Conservation (phyloP, 2,888 invertebrate species). For the Dicyrtoma fusca region DNA sequence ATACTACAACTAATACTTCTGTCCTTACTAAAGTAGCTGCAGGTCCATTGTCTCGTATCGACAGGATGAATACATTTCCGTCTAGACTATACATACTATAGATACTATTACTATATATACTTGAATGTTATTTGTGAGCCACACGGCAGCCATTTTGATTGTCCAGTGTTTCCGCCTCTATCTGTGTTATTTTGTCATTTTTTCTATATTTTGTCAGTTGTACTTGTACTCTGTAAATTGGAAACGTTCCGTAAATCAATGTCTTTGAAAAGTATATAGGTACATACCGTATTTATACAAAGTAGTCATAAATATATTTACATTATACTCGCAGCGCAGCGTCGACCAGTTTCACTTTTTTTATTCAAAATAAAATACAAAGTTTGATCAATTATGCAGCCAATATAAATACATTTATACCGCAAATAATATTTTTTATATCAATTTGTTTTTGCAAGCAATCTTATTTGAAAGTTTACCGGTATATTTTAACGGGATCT, state of each 20-base stretch:
- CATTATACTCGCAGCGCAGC: background rate
- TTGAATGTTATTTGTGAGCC: constrained; percentile 22
- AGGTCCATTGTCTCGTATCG: too few relatives aligned
- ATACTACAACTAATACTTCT: too few relatives aligned
- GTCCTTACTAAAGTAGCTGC: too few relatives aligned
- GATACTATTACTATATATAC: constrained; percentile 13
- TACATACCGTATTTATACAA: too few relatives aligned
- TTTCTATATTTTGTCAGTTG: constrained; percentile 23
- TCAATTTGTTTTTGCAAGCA: background rate
- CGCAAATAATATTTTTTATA: background rate
- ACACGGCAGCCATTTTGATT: constrained; percentile 30
- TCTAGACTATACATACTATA: background rate
- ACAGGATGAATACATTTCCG: background rate
- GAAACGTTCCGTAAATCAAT: too few relatives aligned
- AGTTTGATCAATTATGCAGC: too few relatives aligned
- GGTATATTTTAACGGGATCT: background rate
- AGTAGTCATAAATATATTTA: background rate
- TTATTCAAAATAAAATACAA: too few relatives aligned
- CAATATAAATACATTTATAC: too few relatives aligned
- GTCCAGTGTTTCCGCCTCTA: constrained; percentile 38
- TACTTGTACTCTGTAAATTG: constrained; percentile 8
- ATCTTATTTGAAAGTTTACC: background rate
- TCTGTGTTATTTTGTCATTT: constrained; percentile 38
- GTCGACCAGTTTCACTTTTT: too few relatives aligned
- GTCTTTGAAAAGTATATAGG: too few relatives aligned